A percentile compares a stretch with the other conserved stretches of the same genome.
These are phyloP conservation scores for Odontothrips loti DNA, from an alignment of 2,888 invertebrate species.

Conservation along the genomic window DNA sequence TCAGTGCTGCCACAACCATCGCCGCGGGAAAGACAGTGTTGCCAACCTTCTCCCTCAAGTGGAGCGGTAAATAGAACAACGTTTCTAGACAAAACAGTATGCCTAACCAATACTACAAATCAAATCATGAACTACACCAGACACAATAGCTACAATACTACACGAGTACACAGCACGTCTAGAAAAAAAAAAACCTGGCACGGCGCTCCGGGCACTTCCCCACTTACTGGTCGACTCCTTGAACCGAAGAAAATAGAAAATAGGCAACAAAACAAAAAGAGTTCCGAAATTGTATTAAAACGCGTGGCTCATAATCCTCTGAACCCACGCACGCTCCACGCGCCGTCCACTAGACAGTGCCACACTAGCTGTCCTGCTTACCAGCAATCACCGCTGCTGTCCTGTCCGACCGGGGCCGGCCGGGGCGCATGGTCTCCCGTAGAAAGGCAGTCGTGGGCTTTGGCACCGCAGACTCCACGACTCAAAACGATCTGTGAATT, in stretches of 20 bases:
- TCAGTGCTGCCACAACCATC: neutral
- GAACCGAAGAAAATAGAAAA: no score
- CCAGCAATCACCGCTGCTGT: neutral
- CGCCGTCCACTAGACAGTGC: no score
- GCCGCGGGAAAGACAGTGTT: neutral
- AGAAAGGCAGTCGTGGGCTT: slow-evolving; percentile 48
- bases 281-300: no score
- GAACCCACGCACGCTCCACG: no score
- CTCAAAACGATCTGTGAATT: slow-evolving; percentile 60
- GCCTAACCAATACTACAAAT: neutral
- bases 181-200: neutral
- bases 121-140: neutral
- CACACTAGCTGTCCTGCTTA: no score
- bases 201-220: no score
- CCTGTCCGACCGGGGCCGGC: neutral
- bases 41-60: neutral
- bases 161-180: no score
- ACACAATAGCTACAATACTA: neutral
- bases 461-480: slow-evolving; percentile 65
- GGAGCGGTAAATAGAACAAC: neutral
- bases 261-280: no score
- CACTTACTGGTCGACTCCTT: no score
- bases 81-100: neutral
- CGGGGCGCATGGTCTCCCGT: neutral
- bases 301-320: no score